Evolutionary conservation across 2,113 vertebrate species (phyloP).

Genomic region (Speoplatyrhinus poulsoni): DNA sequence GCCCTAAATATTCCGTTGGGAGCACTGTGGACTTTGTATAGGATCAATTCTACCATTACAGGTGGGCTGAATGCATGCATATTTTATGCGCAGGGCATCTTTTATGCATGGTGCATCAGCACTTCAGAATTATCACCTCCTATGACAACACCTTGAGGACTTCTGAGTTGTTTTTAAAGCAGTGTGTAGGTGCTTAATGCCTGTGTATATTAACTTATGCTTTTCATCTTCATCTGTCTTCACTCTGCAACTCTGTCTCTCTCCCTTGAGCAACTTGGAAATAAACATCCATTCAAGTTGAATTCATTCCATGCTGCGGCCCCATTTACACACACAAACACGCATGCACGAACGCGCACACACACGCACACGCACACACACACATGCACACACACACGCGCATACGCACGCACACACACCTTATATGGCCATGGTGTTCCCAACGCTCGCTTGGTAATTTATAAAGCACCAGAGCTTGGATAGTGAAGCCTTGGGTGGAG

Average conservation of each 20-base stretch:
- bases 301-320: constrained; percentile 15
- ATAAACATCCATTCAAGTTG: constrained; percentile 10
- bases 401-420: not conserved
- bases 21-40: constrained; percentile 21
- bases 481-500: constrained; percentile 28
- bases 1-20: constrained; percentile 40
- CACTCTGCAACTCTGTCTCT: not conserved
- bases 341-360: not conserved
- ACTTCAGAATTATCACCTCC: not conserved
- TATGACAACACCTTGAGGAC: not conserved
- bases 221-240: not conserved
- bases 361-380: no score
- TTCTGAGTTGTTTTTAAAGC: constrained; percentile 1
- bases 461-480: constrained; percentile 12
- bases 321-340: not conserved
- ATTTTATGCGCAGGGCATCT: not conserved
- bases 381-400: no score
- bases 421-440: constrained; percentile 23
- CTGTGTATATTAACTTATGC: no score
- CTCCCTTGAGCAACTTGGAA: constrained; percentile 15
- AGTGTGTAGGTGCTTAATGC: not conserved
- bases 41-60: constrained; percentile 36
- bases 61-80: not conserved
- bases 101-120: not conserved
- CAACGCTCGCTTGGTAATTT: constrained; percentile 17